Conservation (phyloP, 2,797 vertebrate species). For the Macropus fuliginosus region DNA sequence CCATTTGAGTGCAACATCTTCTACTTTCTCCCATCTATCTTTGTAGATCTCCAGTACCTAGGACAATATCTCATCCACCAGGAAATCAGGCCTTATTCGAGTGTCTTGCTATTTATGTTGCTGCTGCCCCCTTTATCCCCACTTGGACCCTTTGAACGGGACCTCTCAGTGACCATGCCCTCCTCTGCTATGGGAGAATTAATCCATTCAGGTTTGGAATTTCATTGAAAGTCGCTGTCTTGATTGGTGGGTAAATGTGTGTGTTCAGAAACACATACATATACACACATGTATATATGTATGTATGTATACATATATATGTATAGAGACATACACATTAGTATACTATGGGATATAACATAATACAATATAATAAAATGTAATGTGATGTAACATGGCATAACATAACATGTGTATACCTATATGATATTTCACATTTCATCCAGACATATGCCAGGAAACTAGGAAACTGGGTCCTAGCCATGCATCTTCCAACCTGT, state of each 20-base stretch:
- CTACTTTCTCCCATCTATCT: background rate
- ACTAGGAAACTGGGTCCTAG: background rate
- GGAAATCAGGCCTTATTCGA: background rate
- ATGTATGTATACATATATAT: too few species aligned
- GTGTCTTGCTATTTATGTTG: background rate
- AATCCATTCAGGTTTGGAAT: background rate
- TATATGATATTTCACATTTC: background rate
- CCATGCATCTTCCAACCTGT: background rate
- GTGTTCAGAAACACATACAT: background rate
- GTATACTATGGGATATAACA: too few species aligned
- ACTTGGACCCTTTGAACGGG: background rate
- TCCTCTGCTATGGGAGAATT: background rate
- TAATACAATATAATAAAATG: background rate
- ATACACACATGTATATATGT: background rate
- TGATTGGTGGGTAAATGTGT: background rate
- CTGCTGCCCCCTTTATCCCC: background rate
- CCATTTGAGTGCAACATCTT: background rate
- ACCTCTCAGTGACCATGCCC: too few species aligned
- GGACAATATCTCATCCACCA: background rate
- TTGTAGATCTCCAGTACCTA: background rate
- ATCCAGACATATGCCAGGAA: background rate
- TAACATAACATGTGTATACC: background rate
- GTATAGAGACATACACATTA: too few species aligned
- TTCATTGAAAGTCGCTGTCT: background rate
- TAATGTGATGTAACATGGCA: background rate